Conservation (phyloP, 2,797 vertebrate genomes). For the Phoxinus dragarum region DNA sequence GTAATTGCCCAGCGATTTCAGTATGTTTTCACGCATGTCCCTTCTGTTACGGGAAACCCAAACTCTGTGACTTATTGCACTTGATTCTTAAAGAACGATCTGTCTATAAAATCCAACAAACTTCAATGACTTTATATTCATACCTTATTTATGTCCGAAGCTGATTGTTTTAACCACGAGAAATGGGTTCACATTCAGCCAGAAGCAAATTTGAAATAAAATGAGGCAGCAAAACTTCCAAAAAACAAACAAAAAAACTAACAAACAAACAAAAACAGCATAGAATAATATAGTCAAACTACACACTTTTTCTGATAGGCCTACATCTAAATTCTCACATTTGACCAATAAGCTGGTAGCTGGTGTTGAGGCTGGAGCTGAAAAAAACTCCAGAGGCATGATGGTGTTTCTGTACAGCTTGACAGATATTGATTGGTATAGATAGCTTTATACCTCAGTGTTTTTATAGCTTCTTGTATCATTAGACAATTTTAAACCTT, state of each 20-base stretch:
- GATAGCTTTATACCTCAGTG: not conserved
- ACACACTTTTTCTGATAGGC: not conserved
- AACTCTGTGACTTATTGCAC: not conserved
- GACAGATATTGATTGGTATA: not conserved
- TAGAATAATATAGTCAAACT: not conserved
- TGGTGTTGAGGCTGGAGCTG: not conserved
- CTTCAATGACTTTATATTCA: not conserved
- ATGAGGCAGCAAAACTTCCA: not conserved
- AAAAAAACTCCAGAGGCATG: constrained; percentile 6
- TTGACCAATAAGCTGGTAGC: not conserved
- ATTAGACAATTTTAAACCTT: not conserved
- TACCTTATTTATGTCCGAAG: not conserved
- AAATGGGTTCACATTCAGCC: too few species aligned
- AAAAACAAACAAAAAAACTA: not conserved
- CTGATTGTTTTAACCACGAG: not conserved
- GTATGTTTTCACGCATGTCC: not conserved
- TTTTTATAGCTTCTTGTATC: not conserved
- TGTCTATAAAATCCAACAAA: not conserved
- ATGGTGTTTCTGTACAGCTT: not conserved
- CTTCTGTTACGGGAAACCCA: not conserved
- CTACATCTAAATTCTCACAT: not conserved
- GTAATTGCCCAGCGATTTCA: not conserved
- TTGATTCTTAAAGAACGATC: constrained; percentile 8
- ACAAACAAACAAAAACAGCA: too few species aligned
- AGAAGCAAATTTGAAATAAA: not conserved